Percentiles rank a stretch among this genome's conserved stretches.
phyloP scores from a whole-genome alignment of 2,888 invertebrate species.

The Drosophila ustulata region DNA sequence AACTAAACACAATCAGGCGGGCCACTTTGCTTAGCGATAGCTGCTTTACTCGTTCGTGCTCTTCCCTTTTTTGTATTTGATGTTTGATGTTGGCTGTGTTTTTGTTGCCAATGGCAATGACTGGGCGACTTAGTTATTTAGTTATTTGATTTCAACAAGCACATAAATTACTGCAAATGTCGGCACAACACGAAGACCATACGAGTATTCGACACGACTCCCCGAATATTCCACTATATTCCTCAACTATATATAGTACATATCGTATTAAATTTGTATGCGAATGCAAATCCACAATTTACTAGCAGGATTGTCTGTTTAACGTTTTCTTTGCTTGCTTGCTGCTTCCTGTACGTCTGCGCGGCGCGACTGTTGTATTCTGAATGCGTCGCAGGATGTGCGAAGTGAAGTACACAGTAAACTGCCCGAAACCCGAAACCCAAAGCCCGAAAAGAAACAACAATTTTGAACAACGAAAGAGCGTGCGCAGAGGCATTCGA shows the following conservation, averaged over 20 bases:
- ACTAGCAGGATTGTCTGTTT: slow-evolving; percentile 5
- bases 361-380: slow-evolving; percentile 51
- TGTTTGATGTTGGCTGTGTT: slow-evolving; percentile 15
- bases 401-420: slow-evolving; percentile 1
- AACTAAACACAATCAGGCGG: not conserved
- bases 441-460: slow-evolving; percentile 2
- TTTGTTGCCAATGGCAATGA: slow-evolving; percentile 77
- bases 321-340: not conserved
- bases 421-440: slow-evolving; percentile 6
- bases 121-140: slow-evolving; percentile 37
- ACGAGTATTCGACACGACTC: not conserved
- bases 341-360: slow-evolving; percentile 63
- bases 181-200: slow-evolving; percentile 38
- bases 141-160: slow-evolving; percentile 59
- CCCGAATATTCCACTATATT: not conserved
- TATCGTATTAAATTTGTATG: not conserved
- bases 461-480: slow-evolving; percentile 59
- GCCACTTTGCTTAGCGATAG: slow-evolving; percentile 10
- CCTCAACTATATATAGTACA: not conserved
- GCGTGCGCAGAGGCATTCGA: slow-evolving; percentile 62
- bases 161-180: slow-evolving; percentile 64
- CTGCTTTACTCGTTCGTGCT: slow-evolving; percentile 1
- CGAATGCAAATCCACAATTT: slow-evolving; percentile 5
- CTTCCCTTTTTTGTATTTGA: slow-evolving; percentile 15
- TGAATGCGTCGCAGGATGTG: slow-evolving; percentile 62